A percentile compares a stretch with the other conserved stretches of the same genome.
phyloP scores from a whole-genome alignment of 2,888 invertebrate genomes.

The Serrognathus titanus region DNA sequence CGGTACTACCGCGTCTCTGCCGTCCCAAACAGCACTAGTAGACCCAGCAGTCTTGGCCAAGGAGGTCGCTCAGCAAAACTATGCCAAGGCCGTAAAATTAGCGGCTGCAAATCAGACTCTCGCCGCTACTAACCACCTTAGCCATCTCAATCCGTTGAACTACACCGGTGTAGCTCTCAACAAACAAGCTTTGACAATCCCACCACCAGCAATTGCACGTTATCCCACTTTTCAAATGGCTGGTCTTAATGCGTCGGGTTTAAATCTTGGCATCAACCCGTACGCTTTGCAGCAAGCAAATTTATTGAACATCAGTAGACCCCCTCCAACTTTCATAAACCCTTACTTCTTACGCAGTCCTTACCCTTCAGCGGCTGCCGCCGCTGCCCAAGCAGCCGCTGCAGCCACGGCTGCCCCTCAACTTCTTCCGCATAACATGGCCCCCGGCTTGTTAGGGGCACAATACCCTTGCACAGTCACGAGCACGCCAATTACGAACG shows the following conservation, averaged over 20 bases:
- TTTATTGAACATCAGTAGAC: conserved; percentile 39
- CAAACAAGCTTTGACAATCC: conserved; percentile 54
- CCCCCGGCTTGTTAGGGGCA: conserved; percentile 33
- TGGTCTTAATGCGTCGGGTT: conserved; percentile 38
- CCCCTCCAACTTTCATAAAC: conserved; percentile 46
- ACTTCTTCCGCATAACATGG: not conserved
- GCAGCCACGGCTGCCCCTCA: conserved; percentile 35
- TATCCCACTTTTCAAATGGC: conserved; percentile 40
- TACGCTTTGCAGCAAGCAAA: conserved; percentile 40
- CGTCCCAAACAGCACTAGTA: conserved; percentile 38
- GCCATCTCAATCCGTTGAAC: conserved; percentile 60
- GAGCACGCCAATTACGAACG: conserved; percentile 39
- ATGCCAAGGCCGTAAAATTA: conserved; percentile 69
- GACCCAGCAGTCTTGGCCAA: conserved; percentile 71
- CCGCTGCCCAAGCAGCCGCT: conserved; percentile 36
- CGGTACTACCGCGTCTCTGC: conserved; percentile 21
- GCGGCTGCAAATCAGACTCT: conserved; percentile 49
- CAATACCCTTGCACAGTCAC: conserved; percentile 51
- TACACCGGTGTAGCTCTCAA: conserved; percentile 70
- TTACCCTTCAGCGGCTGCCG: conserved; percentile 51
- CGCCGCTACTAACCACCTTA: conserved; percentile 33
- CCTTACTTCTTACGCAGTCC: conserved; percentile 48
- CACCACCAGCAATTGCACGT: conserved; percentile 42
- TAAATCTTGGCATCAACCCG: conserved; percentile 38
- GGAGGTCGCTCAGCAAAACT: conserved; percentile 80